phyloP scores from a whole-genome alignment of 2,113 vertebrate species.

The Spilogale gracilis region DNA sequence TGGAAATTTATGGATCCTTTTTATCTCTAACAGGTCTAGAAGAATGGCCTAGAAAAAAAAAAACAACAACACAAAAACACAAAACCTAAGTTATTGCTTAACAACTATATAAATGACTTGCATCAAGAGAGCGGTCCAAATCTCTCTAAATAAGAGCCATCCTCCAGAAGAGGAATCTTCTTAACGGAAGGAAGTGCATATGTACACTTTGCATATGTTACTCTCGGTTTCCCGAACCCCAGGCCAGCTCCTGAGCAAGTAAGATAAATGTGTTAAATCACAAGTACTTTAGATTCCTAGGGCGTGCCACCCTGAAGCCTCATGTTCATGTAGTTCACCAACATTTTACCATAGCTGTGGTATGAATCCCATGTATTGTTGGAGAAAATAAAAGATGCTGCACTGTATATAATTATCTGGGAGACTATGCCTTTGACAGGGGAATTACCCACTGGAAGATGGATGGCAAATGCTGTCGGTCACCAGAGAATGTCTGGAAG shows the following conservation, averaged over 20 bases:
- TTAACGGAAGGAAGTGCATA: neutral
- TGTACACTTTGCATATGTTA: neutral
- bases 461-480: neutral
- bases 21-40: neutral
- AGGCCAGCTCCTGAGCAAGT: neutral
- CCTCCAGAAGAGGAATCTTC: neutral
- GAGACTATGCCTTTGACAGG: neutral
- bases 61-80: too few species aligned
- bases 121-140: neutral
- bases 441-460: slow-evolving; percentile 32
- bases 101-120: neutral
- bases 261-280: neutral
- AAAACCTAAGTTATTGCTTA: neutral
- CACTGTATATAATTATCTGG: slow-evolving; percentile 44
- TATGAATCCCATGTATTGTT: slow-evolving; percentile 26
- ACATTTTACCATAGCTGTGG: neutral
- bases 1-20: neutral
- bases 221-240: neutral
- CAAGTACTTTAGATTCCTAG: neutral
- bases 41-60: neutral
- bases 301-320: neutral
- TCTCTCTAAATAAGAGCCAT: neutral
- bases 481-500: neutral
- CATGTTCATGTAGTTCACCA: neutral
- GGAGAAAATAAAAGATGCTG: slow-evolving; percentile 63